A percentile compares a stretch with the other conserved stretches of the same genome.
phyloP scores from a whole-genome alignment of 2,888 invertebrate genomes.

The Sycophila texana region DNA sequence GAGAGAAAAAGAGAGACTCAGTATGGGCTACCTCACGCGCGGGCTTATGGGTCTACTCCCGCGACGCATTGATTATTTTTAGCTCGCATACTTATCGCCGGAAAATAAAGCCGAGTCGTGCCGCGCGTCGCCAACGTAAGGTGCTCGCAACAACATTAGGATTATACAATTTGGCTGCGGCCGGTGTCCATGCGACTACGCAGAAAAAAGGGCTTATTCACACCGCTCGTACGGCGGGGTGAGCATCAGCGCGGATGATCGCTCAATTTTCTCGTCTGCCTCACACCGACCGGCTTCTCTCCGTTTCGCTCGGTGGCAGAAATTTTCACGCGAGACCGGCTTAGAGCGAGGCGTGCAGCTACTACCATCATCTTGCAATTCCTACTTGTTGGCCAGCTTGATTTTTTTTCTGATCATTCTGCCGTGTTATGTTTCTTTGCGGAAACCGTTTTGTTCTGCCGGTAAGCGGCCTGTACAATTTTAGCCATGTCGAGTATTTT shows the following conservation, averaged over 20 bases:
- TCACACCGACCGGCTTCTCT: neutral
- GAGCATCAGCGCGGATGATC: slow-evolving; percentile 29
- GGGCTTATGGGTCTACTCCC: neutral
- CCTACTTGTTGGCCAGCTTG: too few relatives aligned
- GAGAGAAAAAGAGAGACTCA: too few relatives aligned
- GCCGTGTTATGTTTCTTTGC: too few relatives aligned
- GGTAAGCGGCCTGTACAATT: too few relatives aligned
- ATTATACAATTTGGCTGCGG: slow-evolving; percentile 9
- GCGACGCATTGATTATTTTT: neutral
- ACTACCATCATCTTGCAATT: too few relatives aligned
- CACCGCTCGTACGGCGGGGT: slow-evolving; percentile 7
- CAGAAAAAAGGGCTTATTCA: slow-evolving; percentile 17
- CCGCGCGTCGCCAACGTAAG: neutral
- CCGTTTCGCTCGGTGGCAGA: too few relatives aligned
- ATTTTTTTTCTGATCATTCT: too few relatives aligned
- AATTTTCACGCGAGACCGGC: slow-evolving; percentile 2
- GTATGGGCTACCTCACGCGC: neutral
- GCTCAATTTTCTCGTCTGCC: slow-evolving; percentile 50
- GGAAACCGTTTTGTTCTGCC: too few relatives aligned
- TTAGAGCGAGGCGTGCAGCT: neutral
- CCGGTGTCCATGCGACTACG: neutral
- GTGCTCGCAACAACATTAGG: slow-evolving; percentile 1
- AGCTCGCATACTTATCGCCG: neutral
- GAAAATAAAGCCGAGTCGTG: neutral
- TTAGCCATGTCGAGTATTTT: too few relatives aligned